Conservation (phyloP, 2,113 vertebrate genomes). For the Sylvietta virens region DNA sequence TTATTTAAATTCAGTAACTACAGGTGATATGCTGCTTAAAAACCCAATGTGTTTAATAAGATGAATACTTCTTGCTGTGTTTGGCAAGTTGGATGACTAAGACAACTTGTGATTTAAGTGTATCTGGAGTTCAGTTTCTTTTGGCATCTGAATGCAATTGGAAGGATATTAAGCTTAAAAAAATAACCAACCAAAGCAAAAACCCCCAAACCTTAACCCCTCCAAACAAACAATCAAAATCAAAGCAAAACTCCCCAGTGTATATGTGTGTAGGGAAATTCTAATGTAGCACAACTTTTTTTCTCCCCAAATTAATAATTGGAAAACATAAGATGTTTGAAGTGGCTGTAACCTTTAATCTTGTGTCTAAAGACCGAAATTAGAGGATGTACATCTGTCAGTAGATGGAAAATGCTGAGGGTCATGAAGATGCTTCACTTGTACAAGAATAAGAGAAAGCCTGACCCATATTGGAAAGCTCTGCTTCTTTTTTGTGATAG, state of each 20-base stretch:
- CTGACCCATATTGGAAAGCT: neutral
- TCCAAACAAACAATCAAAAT: neutral
- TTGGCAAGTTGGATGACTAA: neutral
- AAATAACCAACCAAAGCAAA: neutral
- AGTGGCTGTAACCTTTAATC: neutral
- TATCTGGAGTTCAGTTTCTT: neutral
- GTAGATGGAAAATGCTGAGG: neutral
- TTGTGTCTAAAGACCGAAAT: neutral
- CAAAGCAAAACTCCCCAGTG: neutral
- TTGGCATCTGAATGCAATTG: neutral
- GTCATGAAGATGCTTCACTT: neutral
- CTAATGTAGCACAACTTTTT: neutral
- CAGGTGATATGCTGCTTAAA: neutral
- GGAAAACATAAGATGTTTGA: neutral
- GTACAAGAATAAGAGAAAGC: neutral
- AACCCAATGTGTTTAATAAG: neutral
- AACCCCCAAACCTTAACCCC: neutral
- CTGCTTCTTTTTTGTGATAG: neutral
- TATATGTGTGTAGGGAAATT: neutral
- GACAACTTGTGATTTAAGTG: neutral
- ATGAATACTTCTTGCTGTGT: neutral
- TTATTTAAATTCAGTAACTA: slow-evolving; percentile 39
- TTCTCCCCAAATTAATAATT: neutral
- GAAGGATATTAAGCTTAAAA: neutral
- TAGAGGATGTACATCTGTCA: neutral